phyloP scores from a whole-genome alignment of 2,888 invertebrate genomes.

The Thyatira batis region DNA sequence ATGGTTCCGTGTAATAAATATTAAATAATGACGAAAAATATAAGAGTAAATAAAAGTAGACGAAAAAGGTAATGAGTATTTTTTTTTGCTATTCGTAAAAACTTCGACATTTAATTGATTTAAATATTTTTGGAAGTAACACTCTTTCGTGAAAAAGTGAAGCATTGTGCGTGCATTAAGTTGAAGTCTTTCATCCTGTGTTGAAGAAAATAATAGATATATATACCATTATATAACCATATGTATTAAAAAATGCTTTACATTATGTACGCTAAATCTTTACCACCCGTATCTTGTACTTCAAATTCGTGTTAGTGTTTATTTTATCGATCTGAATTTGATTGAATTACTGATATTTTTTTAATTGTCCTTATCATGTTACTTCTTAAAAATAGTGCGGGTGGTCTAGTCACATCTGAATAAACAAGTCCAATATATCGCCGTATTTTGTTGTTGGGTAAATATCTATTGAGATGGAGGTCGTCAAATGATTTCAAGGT shows the following conservation, averaged over 20 bases:
- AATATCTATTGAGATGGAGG: not conserved
- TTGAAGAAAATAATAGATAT: too few relatives aligned
- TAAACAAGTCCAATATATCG: not conserved
- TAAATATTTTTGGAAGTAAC: too few relatives aligned
- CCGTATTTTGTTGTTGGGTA: not conserved
- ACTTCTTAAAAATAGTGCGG: not conserved
- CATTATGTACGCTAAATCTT: not conserved
- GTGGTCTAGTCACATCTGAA: not conserved
- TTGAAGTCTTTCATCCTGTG: too few relatives aligned
- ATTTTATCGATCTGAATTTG: not conserved
- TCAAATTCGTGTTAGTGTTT: not conserved
- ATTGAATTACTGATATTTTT: constrained; percentile 1
- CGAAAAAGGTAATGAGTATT: too few relatives aligned
- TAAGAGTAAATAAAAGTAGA: too few relatives aligned
- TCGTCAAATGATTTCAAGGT: not conserved
- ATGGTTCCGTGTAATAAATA: too few relatives aligned
- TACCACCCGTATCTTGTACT: not conserved
- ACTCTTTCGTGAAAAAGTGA: too few relatives aligned
- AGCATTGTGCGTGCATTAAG: too few relatives aligned
- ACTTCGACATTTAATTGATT: too few relatives aligned
- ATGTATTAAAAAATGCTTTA: not conserved
- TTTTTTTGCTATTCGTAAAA: too few relatives aligned
- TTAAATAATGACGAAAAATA: too few relatives aligned
- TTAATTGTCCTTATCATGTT: constrained; percentile 1
- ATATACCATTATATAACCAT: too few relatives aligned